These are phyloP conservation scores for Gymnoscopelus microlampas DNA, from an alignment of 2,797 vertebrate genomes.

Conservation along the genomic window DNA sequence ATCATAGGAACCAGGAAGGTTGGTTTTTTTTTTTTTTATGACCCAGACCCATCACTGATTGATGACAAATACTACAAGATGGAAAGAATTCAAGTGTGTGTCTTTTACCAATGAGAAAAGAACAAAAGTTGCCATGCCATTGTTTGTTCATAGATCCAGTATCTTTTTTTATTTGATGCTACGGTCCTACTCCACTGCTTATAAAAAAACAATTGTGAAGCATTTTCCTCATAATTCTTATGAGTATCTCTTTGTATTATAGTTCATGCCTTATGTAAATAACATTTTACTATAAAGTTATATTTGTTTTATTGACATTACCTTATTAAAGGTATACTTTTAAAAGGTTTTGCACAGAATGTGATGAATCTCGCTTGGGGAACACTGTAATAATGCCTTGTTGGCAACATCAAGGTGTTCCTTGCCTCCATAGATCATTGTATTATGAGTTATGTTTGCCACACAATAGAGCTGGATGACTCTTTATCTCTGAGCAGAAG, in stretches of 20 bases:
- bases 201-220: background rate
- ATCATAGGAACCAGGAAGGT: slow-evolving; percentile 7
- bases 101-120: slow-evolving; percentile 46
- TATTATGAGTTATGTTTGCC: background rate
- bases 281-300: slow-evolving; percentile 50
- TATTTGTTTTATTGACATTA: slow-evolving; percentile 52
- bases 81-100: slow-evolving; percentile 5
- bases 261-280: slow-evolving; percentile 63
- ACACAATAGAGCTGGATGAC: background rate
- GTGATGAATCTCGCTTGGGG: background rate
- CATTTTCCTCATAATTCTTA: slow-evolving; percentile 30
- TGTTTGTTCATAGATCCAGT: slow-evolving; percentile 21
- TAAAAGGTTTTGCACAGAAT: slow-evolving; percentile 48
- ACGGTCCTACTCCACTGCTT: slow-evolving; percentile 17
- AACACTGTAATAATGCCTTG: background rate
- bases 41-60: background rate
- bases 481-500: background rate
- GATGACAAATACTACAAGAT: background rate
- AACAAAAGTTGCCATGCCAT: slow-evolving; percentile 55
- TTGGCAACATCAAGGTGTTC: slow-evolving; percentile 1
- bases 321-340: slow-evolving; percentile 60
- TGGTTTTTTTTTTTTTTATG: slow-evolving; percentile 1
- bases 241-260: slow-evolving; percentile 39
- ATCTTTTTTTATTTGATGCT: slow-evolving; percentile 55
- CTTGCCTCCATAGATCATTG: background rate